Conservation (phyloP, 2,113 vertebrate genomes). For the Psophia crepitans region DNA sequence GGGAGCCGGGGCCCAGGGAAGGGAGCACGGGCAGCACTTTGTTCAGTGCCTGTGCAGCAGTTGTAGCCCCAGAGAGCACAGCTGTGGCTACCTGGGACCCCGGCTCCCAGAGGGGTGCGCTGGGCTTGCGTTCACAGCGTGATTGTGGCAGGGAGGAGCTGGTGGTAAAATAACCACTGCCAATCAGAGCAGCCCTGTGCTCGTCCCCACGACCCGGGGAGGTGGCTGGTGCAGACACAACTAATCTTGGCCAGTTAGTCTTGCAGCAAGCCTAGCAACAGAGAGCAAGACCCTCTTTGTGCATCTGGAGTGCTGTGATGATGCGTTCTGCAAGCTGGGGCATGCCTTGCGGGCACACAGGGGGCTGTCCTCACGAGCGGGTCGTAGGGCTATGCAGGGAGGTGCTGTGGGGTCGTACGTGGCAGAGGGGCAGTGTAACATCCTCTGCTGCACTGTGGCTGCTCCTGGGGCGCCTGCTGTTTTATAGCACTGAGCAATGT, state of each 20-base stretch:
- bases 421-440: not conserved
- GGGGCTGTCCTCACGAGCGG: not conserved
- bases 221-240: not conserved
- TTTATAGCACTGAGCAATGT: not conserved
- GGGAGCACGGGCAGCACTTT: rapidly evolving
- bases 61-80: not conserved
- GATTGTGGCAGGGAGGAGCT: not conserved
- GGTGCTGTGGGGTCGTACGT: not conserved
- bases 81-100: rapidly evolving
- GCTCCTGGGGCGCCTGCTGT: rapidly evolving
- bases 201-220: rapidly evolving
- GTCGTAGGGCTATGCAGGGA: not conserved
- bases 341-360: not conserved
- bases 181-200: not conserved
- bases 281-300: not conserved
- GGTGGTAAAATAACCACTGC: not conserved
- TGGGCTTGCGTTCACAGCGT: not conserved
- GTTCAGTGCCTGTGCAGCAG: not conserved
- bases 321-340: rapidly evolving
- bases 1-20: not conserved
- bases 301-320: not conserved
- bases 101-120: not conserved
- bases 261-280: rapidly evolving
- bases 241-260: rapidly evolving
- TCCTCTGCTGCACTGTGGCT: not conserved